Evolutionary conservation across 2,888 invertebrate genomes (phyloP), one percentile per base, ranked within the genome.

Genomic region (Thyatira batis): DNA sequence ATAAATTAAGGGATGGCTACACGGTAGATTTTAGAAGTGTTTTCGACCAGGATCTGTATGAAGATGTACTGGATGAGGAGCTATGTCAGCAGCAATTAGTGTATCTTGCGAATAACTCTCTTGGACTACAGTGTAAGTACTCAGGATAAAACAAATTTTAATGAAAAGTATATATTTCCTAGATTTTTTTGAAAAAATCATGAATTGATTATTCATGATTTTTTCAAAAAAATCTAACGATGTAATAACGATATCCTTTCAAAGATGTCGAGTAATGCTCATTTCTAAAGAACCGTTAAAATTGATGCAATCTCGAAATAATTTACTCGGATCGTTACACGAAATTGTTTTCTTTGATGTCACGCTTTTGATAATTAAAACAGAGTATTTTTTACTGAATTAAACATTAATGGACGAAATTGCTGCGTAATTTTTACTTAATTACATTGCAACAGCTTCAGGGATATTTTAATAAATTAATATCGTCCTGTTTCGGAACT

Each of bases 121-220:
- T 63, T 21, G 52, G 57, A 43, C 52, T 61, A 23, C 53, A 51
- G 43, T 67, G 67, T 65, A 52, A 67, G 67, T 59, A 50, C 44
- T 50, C n/a, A n/a, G n/a, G n/a, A n/a, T n/a, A n/a, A n/a, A n/a
- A n/a, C n/a, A n/a, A n/a, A n/a, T n/a, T n/a, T n/a, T n/a, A n/a
- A n/a, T n/a, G n/a, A n/a, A n/a, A n/a, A n/a, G n/a, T n/a, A n/a
- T n/a, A n/a, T n/a, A n/a, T n/a, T n/a, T n/a, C n/a, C n/a, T n/a
- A n/a, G n/a, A n/a, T n/a, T n/a, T n/a, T n/a, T n/a, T n/a, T n/a
- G n/a, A n/a, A n/a, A n/a, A n/a, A n/a, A n/a, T n/a, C n/a, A n/a
- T n/a, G n/a, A n/a, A n/a, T n/a, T n/a, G n/a, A n/a, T n/a, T n/a
- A n/a, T n/a, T n/a, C n/a, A n/a, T n/a, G n/a, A n/a, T n/a, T n/a